Base-by-base conservation (phyloP, 2,113 vertebrate species). In the Neodon shergylaensis region DNA sequence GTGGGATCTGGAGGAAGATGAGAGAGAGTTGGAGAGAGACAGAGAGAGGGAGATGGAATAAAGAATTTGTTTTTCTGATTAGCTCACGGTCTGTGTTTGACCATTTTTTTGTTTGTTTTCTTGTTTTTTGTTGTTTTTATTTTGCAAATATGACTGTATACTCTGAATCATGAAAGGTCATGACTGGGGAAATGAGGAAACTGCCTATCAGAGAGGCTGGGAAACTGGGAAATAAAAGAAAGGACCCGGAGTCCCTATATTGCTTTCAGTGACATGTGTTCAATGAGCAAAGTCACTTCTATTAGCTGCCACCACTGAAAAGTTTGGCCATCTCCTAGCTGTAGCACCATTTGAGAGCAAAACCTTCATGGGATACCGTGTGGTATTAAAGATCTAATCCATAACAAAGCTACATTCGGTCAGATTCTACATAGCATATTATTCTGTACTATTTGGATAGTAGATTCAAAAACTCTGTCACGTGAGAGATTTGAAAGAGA, bases 251-350 rank as follows among this genome's bases (percentile, higher is more conserved):
- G 17, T 5, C 10, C 49, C 13, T 4, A 17, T 26, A 36, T n/a
- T 1, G 6, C 68, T 22, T 58, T 58, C 3, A 36, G 31, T 22
- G 21, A 0, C 39, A 22, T 19, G 1, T 6, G 7, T 12, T 11
- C 21, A 61, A 4, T 44, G 10, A 22, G 7, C 39, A 73, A 58
- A 73, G 5, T 61, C 28, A 0, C 5, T 81, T 54, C 31, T 11
- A 28, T 66, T 93, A 28, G 9, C 11, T 36, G 26, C 10, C 6
- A 79, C 8, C 2, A n/a, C 14, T 47, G 31, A 44, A 72, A 49
- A 11, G 21, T n/a, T 63, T 11, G 63, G 4, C 9, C 22, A 39
- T 17, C 65, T 63, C 31, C 22, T 33, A 61, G 49, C n/a, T 4
- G 2, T 17, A 42, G 10, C 31, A 39, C 21, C 31, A 11, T 12